Conservation (phyloP, 1,140 invertebrate genomes). For the Pollicipes pollicipes region DNA sequence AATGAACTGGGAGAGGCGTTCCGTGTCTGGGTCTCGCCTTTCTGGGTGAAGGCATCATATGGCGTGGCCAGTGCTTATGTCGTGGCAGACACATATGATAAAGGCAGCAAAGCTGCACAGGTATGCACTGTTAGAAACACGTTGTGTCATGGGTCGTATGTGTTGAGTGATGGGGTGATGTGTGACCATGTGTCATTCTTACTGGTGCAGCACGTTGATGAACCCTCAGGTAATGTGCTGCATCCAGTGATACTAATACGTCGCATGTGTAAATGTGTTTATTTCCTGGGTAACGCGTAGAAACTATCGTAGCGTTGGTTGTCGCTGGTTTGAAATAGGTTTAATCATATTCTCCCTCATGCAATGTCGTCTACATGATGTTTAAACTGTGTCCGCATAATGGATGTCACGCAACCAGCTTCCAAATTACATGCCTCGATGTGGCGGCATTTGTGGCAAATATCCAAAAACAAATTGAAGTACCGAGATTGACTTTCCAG, state of each 20-base stretch:
- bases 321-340: too few species aligned
- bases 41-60: constrained; percentile 57
- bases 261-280: not conserved
- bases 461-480: too few species aligned
- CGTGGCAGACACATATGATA: constrained; percentile 65
- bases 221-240: not conserved
- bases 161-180: not conserved
- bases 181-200: not conserved
- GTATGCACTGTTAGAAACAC: constrained; percentile 28
- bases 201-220: not conserved
- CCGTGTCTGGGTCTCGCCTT: constrained; percentile 50
- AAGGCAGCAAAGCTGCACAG: constrained; percentile 46
- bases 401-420: too few species aligned
- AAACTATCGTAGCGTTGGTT: too few species aligned
- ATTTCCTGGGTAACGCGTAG: constrained; percentile 8
- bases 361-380: too few species aligned
- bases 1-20: constrained; percentile 94
- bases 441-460: too few species aligned
- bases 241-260: too few species aligned
- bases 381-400: too few species aligned
- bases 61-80: constrained; percentile 66
- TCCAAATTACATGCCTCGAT: too few species aligned
- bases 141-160: too few species aligned
- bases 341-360: too few species aligned
- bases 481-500: too few species aligned